A percentile compares a stretch with the other conserved stretches of the same genome.
phyloP scores from a whole-genome alignment of 2,888 invertebrate species.

The Limenitis camilla region DNA sequence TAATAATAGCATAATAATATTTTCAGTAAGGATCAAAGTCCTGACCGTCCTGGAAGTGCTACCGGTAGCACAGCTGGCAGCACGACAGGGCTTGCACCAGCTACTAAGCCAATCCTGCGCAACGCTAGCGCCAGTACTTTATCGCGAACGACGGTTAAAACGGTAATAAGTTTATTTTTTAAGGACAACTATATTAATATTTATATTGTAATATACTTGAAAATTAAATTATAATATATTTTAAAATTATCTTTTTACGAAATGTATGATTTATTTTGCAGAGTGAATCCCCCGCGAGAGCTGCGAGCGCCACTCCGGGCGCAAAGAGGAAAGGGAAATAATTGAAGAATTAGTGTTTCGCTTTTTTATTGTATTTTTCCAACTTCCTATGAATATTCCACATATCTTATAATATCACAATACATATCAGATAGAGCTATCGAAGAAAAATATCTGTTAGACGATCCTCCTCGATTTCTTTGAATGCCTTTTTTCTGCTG shows the following conservation, averaged over 20 bases:
- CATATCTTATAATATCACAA: slow-evolving; percentile 72
- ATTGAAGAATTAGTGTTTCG: slow-evolving; percentile 52
- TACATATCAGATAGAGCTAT: slow-evolving; percentile 62
- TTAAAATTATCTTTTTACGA: not conserved
- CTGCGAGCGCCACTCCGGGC: slow-evolving; percentile 65
- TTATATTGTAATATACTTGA: not conserved
- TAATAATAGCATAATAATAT: not conserved
- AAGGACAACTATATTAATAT: not conserved
- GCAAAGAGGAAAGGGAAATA: slow-evolving; percentile 72
- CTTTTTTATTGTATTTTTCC: slow-evolving; percentile 65
- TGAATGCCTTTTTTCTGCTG: not conserved
- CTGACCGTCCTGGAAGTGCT: slow-evolving; percentile 42
- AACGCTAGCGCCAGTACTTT: slow-evolving; percentile 75
- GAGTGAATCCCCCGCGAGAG: slow-evolving; percentile 49
- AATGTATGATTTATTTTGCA: slow-evolving; percentile 28
- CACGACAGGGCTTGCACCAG: slow-evolving; percentile 24
- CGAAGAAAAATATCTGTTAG: slow-evolving; percentile 32
- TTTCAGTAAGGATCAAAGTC: slow-evolving; percentile 64
- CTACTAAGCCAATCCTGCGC: slow-evolving; percentile 68
- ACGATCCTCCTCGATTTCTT: slow-evolving; percentile 7
- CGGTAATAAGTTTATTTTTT: slow-evolving; percentile 30
- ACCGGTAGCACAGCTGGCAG: slow-evolving; percentile 44
- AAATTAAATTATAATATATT: no score
- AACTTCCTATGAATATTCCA: slow-evolving; percentile 64
- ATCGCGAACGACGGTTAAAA: slow-evolving; percentile 42